Conservation (phyloP, 2,888 invertebrate genomes). For the Drosophila subquinaria region DNA sequence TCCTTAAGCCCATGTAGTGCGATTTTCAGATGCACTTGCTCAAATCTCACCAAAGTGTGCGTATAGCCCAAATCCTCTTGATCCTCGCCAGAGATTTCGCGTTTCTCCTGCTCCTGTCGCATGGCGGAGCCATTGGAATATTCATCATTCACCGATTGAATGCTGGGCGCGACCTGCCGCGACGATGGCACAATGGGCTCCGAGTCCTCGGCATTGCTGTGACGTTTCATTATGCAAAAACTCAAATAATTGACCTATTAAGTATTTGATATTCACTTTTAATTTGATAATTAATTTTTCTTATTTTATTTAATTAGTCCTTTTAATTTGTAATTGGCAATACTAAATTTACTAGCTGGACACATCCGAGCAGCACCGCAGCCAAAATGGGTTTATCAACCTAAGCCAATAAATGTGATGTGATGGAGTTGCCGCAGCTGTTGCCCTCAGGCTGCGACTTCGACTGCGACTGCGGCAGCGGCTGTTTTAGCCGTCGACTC, state of each 20-base stretch:
- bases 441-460: constrained; percentile 11
- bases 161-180: constrained; percentile 15
- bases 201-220: constrained; percentile 27
- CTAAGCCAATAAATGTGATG: constrained; percentile 17
- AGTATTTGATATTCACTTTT: neutral
- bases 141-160: constrained; percentile 30
- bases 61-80: constrained; percentile 55
- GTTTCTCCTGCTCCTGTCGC: constrained; percentile 41
- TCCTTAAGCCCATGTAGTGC: too few species aligned
- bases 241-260: neutral
- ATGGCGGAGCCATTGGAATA: constrained; percentile 24
- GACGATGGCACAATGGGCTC: constrained; percentile 32
- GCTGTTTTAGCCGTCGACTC: constrained; percentile 17
- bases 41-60: constrained; percentile 46
- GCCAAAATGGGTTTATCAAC: constrained; percentile 42
- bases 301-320: neutral
- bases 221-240: constrained; percentile 20
- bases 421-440: constrained; percentile 27
- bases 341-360: constrained; percentile 11
- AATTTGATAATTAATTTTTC: neutral
- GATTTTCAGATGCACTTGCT: neutral
- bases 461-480: constrained; percentile 4
- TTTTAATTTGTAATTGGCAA: constrained; percentile 19
- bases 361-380: constrained; percentile 44
- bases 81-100: constrained; percentile 42